A percentile compares a stretch with the other conserved stretches of the same genome.
Evolutionary conservation across 2,888 invertebrate species (phyloP).

Genomic region (Erannis defoliaria): DNA sequence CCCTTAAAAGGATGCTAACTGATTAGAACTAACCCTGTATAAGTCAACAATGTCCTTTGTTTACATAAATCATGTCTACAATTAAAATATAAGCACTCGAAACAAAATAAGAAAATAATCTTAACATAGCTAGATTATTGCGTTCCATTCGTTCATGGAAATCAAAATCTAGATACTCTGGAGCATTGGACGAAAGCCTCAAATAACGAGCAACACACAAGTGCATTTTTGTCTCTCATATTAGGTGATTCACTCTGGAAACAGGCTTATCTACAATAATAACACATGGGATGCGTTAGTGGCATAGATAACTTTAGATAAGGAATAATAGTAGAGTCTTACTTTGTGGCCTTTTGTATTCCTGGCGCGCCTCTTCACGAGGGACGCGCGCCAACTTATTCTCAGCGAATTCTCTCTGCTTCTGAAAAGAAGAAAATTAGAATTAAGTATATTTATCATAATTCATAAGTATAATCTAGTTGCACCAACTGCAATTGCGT

Average conservation of each 20-base stretch:
- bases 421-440: constrained; percentile 62
- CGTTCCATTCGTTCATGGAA: too few species aligned
- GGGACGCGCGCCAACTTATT: constrained; percentile 65
- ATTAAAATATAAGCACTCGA: too few species aligned
- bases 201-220: too few species aligned
- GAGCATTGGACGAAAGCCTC: too few species aligned
- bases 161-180: too few species aligned
- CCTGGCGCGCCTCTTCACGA: constrained; percentile 67
- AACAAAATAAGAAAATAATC: too few species aligned
- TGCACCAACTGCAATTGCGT: background rate
- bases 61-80: too few species aligned
- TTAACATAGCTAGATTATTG: too few species aligned
- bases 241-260: constrained; percentile 34
- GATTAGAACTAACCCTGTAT: too few species aligned
- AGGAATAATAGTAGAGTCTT: constrained; percentile 32
- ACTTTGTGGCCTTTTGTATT: constrained; percentile 47
- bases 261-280: constrained; percentile 41
- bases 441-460: background rate
- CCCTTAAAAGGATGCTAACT: too few species aligned
- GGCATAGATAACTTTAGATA: constrained; percentile 43
- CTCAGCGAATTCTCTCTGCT: constrained; percentile 59
- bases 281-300: constrained; percentile 32
- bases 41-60: too few species aligned
- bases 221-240: constrained; percentile 11
- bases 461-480: too few species aligned